These are phyloP conservation scores for Fregata magnificens DNA, from an alignment of 2,113 vertebrate species.

Conservation along the genomic window DNA sequence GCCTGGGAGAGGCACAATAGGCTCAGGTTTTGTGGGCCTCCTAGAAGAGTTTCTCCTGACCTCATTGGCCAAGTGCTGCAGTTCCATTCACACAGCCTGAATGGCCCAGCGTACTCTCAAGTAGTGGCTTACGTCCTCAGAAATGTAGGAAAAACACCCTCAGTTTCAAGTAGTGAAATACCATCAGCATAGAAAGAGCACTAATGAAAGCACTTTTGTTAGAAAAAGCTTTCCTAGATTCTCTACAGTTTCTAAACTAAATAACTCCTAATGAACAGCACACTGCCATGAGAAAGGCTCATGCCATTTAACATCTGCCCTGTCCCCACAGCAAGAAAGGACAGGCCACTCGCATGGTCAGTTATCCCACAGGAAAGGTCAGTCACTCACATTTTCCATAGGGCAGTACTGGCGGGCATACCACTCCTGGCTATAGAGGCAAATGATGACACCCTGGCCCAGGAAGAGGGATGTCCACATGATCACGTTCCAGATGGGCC, in stretches of 20 bases:
- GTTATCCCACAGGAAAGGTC: not conserved
- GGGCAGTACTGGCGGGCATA: slow-evolving; percentile 91
- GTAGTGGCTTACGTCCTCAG: not conserved
- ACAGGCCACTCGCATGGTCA: accelerated
- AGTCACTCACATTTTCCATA: slow-evolving; percentile 80
- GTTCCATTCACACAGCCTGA: not conserved
- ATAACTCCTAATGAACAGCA: not conserved
- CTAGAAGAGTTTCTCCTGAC: not conserved
- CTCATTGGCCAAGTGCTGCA: not conserved
- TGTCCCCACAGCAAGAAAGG: not conserved
- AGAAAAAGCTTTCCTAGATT: not conserved
- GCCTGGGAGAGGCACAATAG: not conserved
- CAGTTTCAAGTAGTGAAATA: not conserved
- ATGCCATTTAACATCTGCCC: not conserved
- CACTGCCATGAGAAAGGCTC: not conserved
- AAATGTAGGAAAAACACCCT: not conserved
- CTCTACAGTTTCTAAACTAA: not conserved
- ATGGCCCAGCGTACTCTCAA: not conserved
- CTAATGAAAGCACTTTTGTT: not conserved
- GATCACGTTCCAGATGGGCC: slow-evolving; percentile 94
- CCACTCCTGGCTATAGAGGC: slow-evolving; percentile 97
- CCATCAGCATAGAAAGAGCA: not conserved
- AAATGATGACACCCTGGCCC: slow-evolving; percentile 89
- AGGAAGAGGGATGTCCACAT: slow-evolving; percentile 94
- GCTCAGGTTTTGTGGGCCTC: not conserved